phyloP scores from a whole-genome alignment of 2,113 vertebrate species.

The Phalacrocorax pelagicus region DNA sequence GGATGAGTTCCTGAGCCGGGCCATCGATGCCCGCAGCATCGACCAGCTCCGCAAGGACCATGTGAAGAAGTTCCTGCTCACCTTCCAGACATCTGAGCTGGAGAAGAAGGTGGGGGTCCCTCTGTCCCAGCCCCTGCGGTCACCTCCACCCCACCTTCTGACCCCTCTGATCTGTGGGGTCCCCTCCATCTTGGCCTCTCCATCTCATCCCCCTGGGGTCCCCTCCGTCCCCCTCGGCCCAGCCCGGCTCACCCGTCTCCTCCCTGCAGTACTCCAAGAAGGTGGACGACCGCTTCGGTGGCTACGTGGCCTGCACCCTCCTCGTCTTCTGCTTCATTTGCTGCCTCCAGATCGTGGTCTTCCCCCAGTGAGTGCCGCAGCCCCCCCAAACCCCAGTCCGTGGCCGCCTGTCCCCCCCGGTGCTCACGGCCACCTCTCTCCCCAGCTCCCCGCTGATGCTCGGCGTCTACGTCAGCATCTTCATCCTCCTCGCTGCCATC shows the following conservation, averaged over 20 bases:
- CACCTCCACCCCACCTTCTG: background rate
- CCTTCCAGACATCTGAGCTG: conserved; percentile 91
- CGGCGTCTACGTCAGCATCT: conserved; percentile 85
- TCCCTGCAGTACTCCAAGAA: conserved; percentile 88
- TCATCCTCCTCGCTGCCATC: conserved; percentile 85
- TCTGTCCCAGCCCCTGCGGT: background rate
- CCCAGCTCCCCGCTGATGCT: conserved; percentile 87
- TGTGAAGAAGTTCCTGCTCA: conserved; percentile 93
- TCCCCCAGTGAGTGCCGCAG: conserved; percentile 85
- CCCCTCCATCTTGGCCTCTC: background rate
- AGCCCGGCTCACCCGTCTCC: background rate
- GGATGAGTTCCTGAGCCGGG: conserved; percentile 92
- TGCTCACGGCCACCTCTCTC: background rate
- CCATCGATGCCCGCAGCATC: conserved; percentile 94
- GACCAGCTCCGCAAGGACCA: conserved; percentile 97
- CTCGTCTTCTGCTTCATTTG: conserved; percentile 95
- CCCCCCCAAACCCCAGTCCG: background rate
- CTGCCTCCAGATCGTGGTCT: conserved; percentile 90
- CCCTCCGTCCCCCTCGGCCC: background rate
- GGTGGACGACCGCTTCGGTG: conserved; percentile 91
- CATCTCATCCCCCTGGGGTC: background rate
- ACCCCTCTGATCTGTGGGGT: background rate
- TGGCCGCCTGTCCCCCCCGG: rapidly evolving
- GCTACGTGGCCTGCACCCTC: conserved; percentile 91
- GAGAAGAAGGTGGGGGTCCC: conserved; percentile 87